These are phyloP conservation scores for Heptranchias perlo DNA, from an alignment of 2,113 vertebrate genomes.

Conservation along the genomic window DNA sequence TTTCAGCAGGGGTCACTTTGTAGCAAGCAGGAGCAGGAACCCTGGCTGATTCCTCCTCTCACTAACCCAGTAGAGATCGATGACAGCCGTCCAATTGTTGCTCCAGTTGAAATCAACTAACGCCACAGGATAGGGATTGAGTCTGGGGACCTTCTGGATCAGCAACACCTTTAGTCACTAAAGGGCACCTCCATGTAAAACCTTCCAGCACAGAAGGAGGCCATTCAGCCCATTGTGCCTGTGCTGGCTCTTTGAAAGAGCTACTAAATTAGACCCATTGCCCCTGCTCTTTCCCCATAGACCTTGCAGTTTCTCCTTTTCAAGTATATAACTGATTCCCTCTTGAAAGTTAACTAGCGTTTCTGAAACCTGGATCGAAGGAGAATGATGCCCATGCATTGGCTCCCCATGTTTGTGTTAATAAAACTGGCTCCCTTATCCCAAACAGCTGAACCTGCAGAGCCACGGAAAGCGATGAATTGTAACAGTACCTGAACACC, in stretches of 20 bases:
- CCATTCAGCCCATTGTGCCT: not conserved
- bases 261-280: not conserved
- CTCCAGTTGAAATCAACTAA: not conserved
- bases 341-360: not conserved
- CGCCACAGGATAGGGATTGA: not conserved
- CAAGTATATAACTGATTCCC: not conserved
- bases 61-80: not conserved
- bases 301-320: not conserved
- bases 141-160: not conserved
- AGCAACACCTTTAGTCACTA: not conserved
- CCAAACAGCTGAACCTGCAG: not conserved
- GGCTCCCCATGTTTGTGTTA: not conserved
- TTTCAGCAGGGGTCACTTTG: not conserved
- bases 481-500: not conserved
- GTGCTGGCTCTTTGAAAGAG: not conserved
- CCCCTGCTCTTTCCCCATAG: not conserved
- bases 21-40: not conserved
- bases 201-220: not conserved
- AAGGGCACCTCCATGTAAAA: not conserved
- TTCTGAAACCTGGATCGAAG: not conserved
- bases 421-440: not conserved
- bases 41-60: not conserved
- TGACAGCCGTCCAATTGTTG: not conserved
- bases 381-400: not conserved
- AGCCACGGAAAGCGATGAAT: not conserved